Evolutionary conservation across 2,113 vertebrate genomes (phyloP), one percentile per base, ranked within the genome.

Genomic region (Epinephelus cyanopodus): DNA sequence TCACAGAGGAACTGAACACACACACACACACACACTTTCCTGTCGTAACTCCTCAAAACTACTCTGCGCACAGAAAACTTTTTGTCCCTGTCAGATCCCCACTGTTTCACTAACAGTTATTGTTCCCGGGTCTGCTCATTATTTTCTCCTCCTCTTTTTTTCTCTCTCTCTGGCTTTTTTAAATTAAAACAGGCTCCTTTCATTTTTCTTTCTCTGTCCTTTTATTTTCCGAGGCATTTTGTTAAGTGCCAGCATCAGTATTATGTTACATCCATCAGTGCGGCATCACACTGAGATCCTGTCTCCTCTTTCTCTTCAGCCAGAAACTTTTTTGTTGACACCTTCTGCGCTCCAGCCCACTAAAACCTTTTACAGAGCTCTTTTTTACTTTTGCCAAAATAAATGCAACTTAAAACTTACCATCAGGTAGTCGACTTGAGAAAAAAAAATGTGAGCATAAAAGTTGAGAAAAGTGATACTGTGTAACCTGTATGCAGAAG

Each of bases 71-170:
- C 54, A 50, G 63, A 67, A 81, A 81, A 82, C 65, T 0, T 84
- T 86, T 83, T 81, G 56, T 79, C 68, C 79, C 72, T 11, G 37
- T 65, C 68, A 72, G 77, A 80, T 86, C 67, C 90, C 82, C 47
- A 47, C 54, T 58, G 70, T 79, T 87, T 81, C 65, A 70, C 50
- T 60, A 37, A 61, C 19, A 65, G 6, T 54, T 39, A 64, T 23
- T 81, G 69, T 54, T 48, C 23, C 14, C 23, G 29, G 39, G 13
- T 60, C 57, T 71, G 48, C 70, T 81, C 52, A 65, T 73, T 80
- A 48, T 27, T 53, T 66, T 33, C 25, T 50, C 5, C 6, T 27
- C 17, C 25, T 73, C 47, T 13, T 42, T 61, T 63, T 33, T 42
- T 47, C 23, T 78, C 50, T 78, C 50, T 80, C 2, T 75, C 53